A percentile compares a stretch with the other conserved stretches of the same genome.
These are phyloP conservation scores for Gymnobelideus leadbeateri DNA, from an alignment of 2,113 vertebrate species.

Conservation along the genomic window DNA sequence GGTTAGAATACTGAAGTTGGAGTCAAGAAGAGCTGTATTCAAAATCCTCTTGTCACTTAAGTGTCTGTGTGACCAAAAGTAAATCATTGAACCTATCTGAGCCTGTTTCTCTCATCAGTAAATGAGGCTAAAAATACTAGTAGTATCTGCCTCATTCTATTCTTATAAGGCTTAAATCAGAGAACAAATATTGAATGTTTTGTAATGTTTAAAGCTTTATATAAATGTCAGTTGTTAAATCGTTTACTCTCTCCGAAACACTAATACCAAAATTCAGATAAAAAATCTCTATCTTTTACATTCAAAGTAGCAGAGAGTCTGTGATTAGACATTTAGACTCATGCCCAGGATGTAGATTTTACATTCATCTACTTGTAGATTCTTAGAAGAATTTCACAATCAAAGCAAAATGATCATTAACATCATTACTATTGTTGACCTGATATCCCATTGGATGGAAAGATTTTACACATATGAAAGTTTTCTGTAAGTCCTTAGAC, in stretches of 20 bases:
- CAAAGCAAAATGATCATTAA: background rate
- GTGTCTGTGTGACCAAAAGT: background rate
- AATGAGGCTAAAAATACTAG: background rate
- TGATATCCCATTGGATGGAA: background rate
- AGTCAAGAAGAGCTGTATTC: background rate
- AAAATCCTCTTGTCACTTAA: background rate
- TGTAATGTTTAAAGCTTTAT: no score
- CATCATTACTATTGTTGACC: background rate
- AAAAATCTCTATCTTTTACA: slow-evolving; percentile 22
- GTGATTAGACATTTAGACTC: slow-evolving; percentile 21
- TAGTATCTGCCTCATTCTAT: background rate
- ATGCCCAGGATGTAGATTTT: background rate
- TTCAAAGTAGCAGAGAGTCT: background rate
- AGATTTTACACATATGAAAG: background rate
- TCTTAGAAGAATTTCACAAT: background rate
- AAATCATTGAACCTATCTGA: background rate
- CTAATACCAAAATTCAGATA: slow-evolving; percentile 16
- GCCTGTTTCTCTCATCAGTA: background rate
- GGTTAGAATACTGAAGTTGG: background rate
- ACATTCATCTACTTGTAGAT: background rate
- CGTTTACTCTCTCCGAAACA: slow-evolving; percentile 15
- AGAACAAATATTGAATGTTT: background rate
- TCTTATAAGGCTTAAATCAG: background rate
- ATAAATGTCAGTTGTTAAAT: background rate
- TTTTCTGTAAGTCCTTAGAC: background rate